Conservation (phyloP, 2,888 invertebrate species). For the Escarpia spicata region DNA sequence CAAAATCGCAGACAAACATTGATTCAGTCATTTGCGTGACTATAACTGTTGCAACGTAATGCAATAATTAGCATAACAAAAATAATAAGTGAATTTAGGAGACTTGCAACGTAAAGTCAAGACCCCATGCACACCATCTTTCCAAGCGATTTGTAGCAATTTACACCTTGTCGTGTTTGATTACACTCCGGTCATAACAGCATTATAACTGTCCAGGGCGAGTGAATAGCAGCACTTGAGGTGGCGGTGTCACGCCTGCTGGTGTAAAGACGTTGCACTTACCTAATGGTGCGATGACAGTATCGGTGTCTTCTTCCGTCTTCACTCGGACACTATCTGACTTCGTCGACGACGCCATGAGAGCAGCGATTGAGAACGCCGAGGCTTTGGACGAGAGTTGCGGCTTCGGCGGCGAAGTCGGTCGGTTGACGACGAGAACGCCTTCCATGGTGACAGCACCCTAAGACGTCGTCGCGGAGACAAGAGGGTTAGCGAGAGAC, state of each 20-base stretch:
- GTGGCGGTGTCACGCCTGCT: background rate
- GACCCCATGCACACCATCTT: background rate
- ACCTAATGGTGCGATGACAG: slow-evolving; percentile 34
- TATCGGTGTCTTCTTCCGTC: slow-evolving; percentile 27
- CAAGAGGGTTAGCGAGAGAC: background rate
- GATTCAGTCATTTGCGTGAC: background rate
- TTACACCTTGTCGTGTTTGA: background rate
- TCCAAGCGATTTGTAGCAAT: background rate
- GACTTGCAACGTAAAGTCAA: background rate
- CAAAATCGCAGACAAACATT: background rate
- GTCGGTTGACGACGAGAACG: slow-evolving; percentile 12
- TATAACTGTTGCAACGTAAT: background rate
- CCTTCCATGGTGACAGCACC: slow-evolving; percentile 9
- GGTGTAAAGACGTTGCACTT: slow-evolving; percentile 18
- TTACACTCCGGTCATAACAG: background rate
- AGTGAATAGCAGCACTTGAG: background rate
- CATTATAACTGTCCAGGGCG: background rate
- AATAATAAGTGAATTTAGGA: background rate
- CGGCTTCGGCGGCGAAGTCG: background rate
- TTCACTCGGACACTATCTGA: background rate
- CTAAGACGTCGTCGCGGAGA: background rate
- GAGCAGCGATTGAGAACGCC: slow-evolving; percentile 41
- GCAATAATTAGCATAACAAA: background rate
- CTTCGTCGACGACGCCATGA: slow-evolving; percentile 29
- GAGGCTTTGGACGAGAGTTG: slow-evolving; percentile 36